Evolutionary conservation across 2,113 vertebrate genomes (phyloP).

Genomic region (Sapajus apella): DNA sequence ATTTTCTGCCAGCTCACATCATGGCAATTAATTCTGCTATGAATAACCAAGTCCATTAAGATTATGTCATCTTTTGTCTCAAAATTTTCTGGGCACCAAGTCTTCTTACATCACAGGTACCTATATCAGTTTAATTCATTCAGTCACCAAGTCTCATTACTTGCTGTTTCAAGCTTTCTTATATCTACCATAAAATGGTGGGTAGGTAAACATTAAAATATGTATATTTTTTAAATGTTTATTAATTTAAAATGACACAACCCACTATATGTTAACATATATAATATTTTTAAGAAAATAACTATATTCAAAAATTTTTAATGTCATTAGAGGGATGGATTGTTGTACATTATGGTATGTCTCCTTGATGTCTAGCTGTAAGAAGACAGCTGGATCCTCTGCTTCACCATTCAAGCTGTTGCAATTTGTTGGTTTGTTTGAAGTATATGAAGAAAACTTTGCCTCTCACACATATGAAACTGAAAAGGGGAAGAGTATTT

Average conservation of each 20-base stretch:
- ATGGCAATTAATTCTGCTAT: background rate
- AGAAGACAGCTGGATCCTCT: background rate
- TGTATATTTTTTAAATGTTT: background rate
- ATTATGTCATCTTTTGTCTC: background rate
- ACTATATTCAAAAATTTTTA: background rate
- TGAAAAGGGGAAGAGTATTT: constrained; percentile 5
- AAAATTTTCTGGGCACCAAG: background rate
- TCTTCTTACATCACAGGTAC: background rate
- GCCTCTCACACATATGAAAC: background rate
- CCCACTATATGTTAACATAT: background rate
- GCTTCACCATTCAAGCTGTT: background rate
- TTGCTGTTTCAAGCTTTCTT: background rate
- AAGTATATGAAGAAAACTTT: constrained; percentile 20
- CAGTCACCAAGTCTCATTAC: background rate
- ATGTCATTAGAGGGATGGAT: background rate
- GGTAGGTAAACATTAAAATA: background rate
- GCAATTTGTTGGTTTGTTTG: background rate
- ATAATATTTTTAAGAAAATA: constrained; percentile 22
- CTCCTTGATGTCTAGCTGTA: background rate
- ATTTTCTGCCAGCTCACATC: constrained; percentile 7
- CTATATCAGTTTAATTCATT: background rate
- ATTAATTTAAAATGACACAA: background rate
- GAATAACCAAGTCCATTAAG: constrained; percentile 2
- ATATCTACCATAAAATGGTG: constrained; percentile 11
- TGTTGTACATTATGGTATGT: background rate